These are phyloP conservation scores for Gandaritis pyraliata DNA, from an alignment of 2,888 invertebrate species.

Conservation along the genomic window DNA sequence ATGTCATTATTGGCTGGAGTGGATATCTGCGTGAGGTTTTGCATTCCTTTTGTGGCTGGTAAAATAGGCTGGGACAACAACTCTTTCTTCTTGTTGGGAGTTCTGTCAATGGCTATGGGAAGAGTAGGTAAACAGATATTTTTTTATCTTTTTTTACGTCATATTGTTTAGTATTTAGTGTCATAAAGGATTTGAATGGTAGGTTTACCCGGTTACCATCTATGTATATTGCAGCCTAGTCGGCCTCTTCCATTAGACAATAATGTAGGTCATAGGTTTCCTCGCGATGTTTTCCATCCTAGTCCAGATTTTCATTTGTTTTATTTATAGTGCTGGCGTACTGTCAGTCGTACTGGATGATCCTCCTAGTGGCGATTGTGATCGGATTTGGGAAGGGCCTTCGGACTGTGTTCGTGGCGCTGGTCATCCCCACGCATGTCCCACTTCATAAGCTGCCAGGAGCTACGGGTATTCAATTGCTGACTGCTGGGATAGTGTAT, in stretches of 20 bases:
- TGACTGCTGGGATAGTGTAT: conserved; percentile 87
- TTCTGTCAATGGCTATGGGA: conserved; percentile 87
- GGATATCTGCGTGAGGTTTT: conserved; percentile 87
- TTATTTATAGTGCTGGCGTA: conserved; percentile 84
- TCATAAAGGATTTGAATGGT: too few relatives aligned
- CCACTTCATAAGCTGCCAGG: conserved; percentile 88
- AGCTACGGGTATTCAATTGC: conserved; percentile 88
- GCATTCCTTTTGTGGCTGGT: conserved; percentile 87
- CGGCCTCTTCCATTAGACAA: too few relatives aligned
- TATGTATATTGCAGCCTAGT: too few relatives aligned
- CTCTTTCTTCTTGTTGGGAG: conserved; percentile 88
- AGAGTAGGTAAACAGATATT: conserved; percentile 82
- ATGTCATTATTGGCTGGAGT: conserved; percentile 88
- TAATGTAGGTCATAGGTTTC: too few relatives aligned
- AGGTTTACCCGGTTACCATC: too few relatives aligned
- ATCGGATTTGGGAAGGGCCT: conserved; percentile 89
- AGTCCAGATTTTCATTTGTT: too few relatives aligned
- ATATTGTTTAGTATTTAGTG: too few relatives aligned
- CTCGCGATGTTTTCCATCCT: too few relatives aligned
- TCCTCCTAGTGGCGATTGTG: conserved; percentile 85
- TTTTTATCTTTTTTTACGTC: background rate
- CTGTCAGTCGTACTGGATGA: conserved; percentile 81
- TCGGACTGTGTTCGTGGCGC: conserved; percentile 89
- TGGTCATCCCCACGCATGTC: conserved; percentile 89
- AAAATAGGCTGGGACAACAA: conserved; percentile 89